phyloP scores from a whole-genome alignment of 2,888 invertebrate species.

The Alloscopus bannaensis region DNA sequence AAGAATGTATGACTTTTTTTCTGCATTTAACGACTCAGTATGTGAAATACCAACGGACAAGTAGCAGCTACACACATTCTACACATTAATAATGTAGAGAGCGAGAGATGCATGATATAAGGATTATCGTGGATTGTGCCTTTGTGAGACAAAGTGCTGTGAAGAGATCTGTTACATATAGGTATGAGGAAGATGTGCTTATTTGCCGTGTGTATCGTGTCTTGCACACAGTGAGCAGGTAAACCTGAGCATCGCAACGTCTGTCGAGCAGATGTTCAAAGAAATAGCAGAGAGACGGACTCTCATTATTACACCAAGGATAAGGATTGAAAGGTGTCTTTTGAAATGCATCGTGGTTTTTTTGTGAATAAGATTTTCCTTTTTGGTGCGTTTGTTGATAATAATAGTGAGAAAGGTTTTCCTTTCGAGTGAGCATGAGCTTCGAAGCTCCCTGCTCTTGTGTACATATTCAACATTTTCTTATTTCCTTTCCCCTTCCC shows the following conservation, averaged over 20 bases:
- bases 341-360: not conserved
- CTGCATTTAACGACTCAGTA: no score
- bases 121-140: no score
- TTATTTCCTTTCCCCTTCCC: slow-evolving; percentile 14
- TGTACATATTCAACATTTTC: not conserved
- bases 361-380: not conserved
- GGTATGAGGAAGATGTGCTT: no score
- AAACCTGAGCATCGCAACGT: not conserved
- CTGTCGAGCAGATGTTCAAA: slow-evolving; percentile 5
- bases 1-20: no score
- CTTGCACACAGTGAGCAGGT: no score
- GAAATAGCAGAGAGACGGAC: not conserved
- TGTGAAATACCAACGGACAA: no score
- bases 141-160: no score
- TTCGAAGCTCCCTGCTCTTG: not conserved
- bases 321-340: not conserved
- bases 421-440: not conserved
- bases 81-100: no score
- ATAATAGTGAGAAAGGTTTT: slow-evolving; percentile 2
- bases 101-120: no score
- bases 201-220: no score
- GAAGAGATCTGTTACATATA: no score
- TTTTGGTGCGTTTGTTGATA: not conserved
- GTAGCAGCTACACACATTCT: no score
- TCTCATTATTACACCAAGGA: not conserved